Evolutionary conservation across 1,140 invertebrate genomes (phyloP).

Genomic region (Drusus annulatus): DNA sequence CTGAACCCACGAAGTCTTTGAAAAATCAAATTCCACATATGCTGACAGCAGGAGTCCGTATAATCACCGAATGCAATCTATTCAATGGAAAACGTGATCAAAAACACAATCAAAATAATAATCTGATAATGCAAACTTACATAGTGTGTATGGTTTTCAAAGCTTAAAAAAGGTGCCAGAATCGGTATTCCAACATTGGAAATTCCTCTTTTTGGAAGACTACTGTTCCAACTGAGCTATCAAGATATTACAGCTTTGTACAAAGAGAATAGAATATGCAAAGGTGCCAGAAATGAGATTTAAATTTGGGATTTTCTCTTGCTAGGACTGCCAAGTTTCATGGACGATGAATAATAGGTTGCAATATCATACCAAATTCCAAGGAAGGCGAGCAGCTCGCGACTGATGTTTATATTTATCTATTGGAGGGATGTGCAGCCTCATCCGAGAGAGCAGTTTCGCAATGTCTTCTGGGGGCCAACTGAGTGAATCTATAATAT

Average conservation of each 20-base stretch:
- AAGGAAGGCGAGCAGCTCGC: conserved; percentile 61
- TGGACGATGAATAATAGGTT: no score
- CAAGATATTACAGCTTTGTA: no score
- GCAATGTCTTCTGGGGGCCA: conserved; percentile 61
- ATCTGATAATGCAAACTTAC: no score
- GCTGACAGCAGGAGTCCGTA: conserved; percentile 65
- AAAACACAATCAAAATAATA: background rate
- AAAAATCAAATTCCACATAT: conserved; percentile 65
- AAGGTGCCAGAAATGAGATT: no score
- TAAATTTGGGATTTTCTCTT: no score
- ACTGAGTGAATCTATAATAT: conserved; percentile 19
- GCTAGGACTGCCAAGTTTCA: no score
- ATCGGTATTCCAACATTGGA: no score
- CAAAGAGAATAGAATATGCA: no score
- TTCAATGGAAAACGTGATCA: conserved; percentile 49
- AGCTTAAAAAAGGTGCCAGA: no score
- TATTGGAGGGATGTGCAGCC: conserved; percentile 60
- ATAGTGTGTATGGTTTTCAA: no score
- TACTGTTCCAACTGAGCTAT: no score
- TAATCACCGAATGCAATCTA: conserved; percentile 67
- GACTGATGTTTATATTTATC: conserved; percentile 60
- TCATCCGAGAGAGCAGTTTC: conserved; percentile 61
- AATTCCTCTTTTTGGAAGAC: no score
- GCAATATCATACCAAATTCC: conserved; percentile 58
- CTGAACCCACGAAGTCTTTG: conserved; percentile 67